These are phyloP conservation scores for Oreochromis niloticus DNA, from an alignment of 2,113 vertebrate genomes.

Conservation along the genomic window DNA sequence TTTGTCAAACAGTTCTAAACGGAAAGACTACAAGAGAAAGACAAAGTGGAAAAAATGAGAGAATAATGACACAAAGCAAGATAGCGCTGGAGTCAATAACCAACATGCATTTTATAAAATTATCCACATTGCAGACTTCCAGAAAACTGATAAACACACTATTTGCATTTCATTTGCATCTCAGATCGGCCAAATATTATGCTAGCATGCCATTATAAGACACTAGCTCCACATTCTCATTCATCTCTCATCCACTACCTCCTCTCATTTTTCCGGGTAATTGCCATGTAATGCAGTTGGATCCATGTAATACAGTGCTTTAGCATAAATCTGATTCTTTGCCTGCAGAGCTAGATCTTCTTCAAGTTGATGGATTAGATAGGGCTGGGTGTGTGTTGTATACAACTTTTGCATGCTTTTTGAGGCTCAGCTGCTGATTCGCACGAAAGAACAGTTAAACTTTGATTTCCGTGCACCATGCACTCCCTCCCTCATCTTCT, in stretches of 20 bases:
- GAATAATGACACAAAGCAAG: not conserved
- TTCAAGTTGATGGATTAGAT: not conserved
- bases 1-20: not conserved
- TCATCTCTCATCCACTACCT: not conserved
- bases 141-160: not conserved
- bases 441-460: constrained; percentile 7
- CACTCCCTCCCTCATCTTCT: not conserved
- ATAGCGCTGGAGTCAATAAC: not conserved
- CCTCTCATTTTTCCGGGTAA: not conserved
- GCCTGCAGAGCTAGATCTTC: not conserved
- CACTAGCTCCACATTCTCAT: not conserved
- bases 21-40: not conserved
- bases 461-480: not conserved
- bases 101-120: not conserved
- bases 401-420: not conserved
- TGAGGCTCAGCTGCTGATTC: not conserved
- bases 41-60: not conserved
- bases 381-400: not conserved
- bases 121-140: not conserved
- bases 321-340: not conserved
- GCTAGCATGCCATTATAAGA: not conserved
- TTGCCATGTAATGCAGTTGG: constrained; percentile 12
- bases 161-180: not conserved
- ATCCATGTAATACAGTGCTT: not conserved
- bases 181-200: not conserved